Conservation (phyloP, 2,888 invertebrate genomes). For the Hesperia comma region DNA sequence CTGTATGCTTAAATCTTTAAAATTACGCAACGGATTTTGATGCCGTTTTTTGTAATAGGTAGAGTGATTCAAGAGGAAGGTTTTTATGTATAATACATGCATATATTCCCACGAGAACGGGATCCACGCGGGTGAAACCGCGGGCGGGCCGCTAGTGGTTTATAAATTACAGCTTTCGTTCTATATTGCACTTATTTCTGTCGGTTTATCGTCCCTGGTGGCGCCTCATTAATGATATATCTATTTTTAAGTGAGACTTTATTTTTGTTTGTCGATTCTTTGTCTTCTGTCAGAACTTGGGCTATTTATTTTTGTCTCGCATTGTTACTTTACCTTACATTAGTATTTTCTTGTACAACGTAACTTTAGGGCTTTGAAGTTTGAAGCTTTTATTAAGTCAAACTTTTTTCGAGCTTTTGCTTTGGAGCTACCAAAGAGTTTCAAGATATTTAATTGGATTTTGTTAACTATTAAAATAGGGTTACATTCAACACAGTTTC, state of each 20-base stretch:
- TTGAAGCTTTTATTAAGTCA: conserved; percentile 32
- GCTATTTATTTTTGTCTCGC: conserved; percentile 19
- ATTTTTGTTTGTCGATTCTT: conserved; percentile 40
- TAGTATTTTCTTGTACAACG: not conserved
- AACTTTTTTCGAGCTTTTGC: no score
- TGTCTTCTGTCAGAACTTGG: conserved; percentile 23
- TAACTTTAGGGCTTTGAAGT: conserved; percentile 37
- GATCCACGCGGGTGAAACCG: no score
- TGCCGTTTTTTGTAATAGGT: no score
- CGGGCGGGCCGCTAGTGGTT: conserved; percentile 3
- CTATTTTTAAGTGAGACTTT: conserved; percentile 43
- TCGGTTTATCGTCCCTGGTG: conserved; percentile 37
- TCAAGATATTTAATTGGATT: no score
- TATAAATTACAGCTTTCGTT: conserved; percentile 25
- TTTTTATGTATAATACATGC: no score
- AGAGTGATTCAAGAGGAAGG: no score
- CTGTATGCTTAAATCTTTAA: no score
- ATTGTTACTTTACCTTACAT: conserved; percentile 10
- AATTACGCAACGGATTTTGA: no score
- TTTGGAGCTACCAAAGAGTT: no score
- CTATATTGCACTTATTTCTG: conserved; percentile 37
- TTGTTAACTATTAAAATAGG: not conserved
- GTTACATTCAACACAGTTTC: conserved; percentile 54
- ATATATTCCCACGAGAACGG: no score
- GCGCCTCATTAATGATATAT: conserved; percentile 44